Evolutionary conservation across 1,140 invertebrate species (phyloP).

Genomic region (Chironomus tepperi): DNA sequence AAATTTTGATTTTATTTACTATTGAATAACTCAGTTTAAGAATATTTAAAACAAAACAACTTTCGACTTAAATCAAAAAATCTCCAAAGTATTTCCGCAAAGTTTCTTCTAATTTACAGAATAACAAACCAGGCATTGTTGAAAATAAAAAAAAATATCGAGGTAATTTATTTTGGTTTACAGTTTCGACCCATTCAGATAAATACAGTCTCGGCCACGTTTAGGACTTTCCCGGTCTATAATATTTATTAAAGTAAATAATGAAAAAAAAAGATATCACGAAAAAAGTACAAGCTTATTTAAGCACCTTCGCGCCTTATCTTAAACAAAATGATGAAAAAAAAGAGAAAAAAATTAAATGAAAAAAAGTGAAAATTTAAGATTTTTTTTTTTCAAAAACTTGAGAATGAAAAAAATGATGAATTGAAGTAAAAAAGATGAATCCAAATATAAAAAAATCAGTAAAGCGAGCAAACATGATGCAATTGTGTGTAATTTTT

Average conservation of each 20-base stretch:
- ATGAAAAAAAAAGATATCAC: constrained; percentile 45
- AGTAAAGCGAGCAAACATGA: constrained; percentile 35
- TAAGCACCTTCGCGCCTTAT: constrained; percentile 64
- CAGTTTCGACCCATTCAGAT: constrained; percentile 19
- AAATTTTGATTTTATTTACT: too few species aligned
- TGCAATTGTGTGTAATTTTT: constrained; percentile 51
- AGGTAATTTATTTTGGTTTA: constrained; percentile 19
- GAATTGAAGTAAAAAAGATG: neutral
- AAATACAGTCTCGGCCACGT: constrained; percentile 31
- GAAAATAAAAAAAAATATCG: constrained; percentile 25
- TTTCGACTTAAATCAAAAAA: neutral
- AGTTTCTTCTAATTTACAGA: constrained; percentile 22
- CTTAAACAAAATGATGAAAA: constrained; percentile 37
- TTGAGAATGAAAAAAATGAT: neutral
- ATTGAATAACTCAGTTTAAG: too few species aligned
- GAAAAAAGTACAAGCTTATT: constrained; percentile 64
- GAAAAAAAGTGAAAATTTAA: constrained; percentile 25
- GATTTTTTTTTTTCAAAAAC: constrained; percentile 25
- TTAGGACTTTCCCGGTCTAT: constrained; percentile 32
- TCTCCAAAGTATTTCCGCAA: neutral
- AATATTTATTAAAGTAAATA: constrained; percentile 29
- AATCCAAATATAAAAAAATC: constrained; percentile 31
- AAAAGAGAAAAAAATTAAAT: constrained; percentile 39
- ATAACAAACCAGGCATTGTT: constrained; percentile 30
- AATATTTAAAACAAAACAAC: too few species aligned